Conservation (phyloP, 1,140 invertebrate species). For the Glossosoma conforme region DNA sequence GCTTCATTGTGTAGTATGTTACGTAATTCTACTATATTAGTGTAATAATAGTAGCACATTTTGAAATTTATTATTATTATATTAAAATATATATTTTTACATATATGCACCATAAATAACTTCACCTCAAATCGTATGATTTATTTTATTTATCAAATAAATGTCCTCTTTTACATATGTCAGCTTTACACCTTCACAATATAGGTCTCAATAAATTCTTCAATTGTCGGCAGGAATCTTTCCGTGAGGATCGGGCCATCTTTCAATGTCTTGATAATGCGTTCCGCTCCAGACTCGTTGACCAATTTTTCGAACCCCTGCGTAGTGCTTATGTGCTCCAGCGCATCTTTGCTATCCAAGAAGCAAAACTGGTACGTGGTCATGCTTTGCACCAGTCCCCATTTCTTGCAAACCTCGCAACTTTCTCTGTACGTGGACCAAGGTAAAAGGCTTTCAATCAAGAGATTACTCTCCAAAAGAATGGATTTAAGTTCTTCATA, state of each 20-base stretch:
- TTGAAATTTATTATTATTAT: no score
- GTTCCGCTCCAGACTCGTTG: conserved; percentile 2
- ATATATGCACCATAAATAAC: no score
- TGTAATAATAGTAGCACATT: no score
- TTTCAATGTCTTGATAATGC: conserved; percentile 1
- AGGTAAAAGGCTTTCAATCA: conserved; percentile 3
- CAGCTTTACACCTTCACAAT: neutral
- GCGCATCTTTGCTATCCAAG: conserved; percentile 5
- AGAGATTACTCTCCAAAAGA: conserved; percentile 5
- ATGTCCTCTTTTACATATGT: no score
- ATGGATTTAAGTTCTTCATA: conserved; percentile 8
- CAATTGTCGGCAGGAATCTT: conserved; percentile 11
- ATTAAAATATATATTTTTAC: no score
- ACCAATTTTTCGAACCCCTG: conserved; percentile 5
- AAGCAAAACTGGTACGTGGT: conserved; percentile 17
- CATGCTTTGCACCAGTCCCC: conserved; percentile 8
- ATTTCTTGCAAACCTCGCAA: conserved; percentile 17
- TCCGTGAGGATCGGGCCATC: conserved; percentile 2
- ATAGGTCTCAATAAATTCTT: conserved; percentile 20
- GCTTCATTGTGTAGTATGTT: no score
- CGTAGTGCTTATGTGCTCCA: neutral
- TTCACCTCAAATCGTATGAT: no score
- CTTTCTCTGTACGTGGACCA: conserved; percentile 13
- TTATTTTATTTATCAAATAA: neutral
- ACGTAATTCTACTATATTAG: no score